Conservation (phyloP, 2,113 vertebrate species). For the Tetrax tetrax region DNA sequence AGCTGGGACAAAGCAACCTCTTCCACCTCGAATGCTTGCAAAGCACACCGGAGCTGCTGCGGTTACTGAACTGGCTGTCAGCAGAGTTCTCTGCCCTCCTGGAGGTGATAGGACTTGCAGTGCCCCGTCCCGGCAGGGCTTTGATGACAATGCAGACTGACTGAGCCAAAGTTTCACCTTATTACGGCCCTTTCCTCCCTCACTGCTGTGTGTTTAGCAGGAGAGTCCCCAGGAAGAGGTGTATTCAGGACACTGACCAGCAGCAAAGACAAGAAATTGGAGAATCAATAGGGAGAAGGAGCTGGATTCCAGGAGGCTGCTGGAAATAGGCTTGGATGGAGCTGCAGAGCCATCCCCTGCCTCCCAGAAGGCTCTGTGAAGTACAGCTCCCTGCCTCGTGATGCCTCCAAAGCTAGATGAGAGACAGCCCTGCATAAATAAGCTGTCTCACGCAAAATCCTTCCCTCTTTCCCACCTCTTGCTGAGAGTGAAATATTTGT, state of each 20-base stretch:
- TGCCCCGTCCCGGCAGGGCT: neutral
- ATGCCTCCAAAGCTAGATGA: neutral
- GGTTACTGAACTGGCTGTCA: neutral
- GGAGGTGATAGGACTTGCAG: neutral
- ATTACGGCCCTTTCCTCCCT: neutral
- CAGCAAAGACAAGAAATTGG: neutral
- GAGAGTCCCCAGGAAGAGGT: neutral
- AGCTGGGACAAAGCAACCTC: neutral
- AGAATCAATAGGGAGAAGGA: neutral
- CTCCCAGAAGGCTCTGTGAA: neutral
- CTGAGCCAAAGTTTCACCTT: neutral
- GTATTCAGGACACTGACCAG: neutral
- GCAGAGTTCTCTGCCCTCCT: neutral
- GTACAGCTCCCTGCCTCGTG: neutral
- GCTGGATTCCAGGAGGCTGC: neutral
- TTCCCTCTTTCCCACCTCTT: neutral
- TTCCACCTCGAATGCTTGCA: neutral
- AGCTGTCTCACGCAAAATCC: neutral
- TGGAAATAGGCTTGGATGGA: neutral
- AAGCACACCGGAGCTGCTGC: neutral
- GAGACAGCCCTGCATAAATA: neutral
- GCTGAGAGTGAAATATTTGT: neutral
- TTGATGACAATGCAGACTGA: neutral
- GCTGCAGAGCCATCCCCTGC: neutral
- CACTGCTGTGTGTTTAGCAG: neutral